Conservation (phyloP, 1,140 invertebrate species). For the Daktulosphaira vitifoliae region DNA sequence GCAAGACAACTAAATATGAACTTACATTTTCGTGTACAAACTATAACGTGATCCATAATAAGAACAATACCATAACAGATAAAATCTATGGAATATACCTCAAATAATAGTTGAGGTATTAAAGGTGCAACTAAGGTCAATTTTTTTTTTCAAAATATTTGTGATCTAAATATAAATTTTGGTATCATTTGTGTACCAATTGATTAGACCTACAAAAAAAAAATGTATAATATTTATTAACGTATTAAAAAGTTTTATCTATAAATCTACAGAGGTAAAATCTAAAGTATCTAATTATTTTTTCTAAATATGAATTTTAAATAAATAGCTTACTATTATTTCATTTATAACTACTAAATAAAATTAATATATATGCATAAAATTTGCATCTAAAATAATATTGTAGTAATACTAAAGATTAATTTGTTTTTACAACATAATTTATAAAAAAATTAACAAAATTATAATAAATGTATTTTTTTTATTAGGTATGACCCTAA, state of each 20-base stretch:
- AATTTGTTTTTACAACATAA: too few relatives aligned
- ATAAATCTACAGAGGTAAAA: too few relatives aligned
- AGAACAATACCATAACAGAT: background rate
- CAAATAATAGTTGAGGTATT: slow-evolving; percentile 17
- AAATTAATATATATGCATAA: too few relatives aligned
- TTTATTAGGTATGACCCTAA: too few relatives aligned
- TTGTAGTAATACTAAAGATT: too few relatives aligned
- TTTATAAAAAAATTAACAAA: too few relatives aligned
- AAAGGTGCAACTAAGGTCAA: background rate
- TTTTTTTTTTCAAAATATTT: background rate
- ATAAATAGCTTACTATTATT: background rate
- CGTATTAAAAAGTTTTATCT: too few relatives aligned
- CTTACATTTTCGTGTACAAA: slow-evolving; percentile 9
- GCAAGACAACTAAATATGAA: background rate
- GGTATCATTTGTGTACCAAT: slow-evolving; percentile 35
- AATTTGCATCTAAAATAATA: too few relatives aligned
- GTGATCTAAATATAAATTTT: slow-evolving; percentile 18
- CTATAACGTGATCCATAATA: slow-evolving; percentile 16
- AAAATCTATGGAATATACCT: slow-evolving; percentile 23
- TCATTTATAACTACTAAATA: too few relatives aligned
- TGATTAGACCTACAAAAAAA: slow-evolving; percentile 21
- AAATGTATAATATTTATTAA: too few relatives aligned
- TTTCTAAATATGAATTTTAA: background rate
- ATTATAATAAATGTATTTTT: too few relatives aligned
- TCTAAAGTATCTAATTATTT: background rate